Evolutionary conservation across 1,140 invertebrate species (phyloP).

Genomic region (Nylanderia fulva): DNA sequence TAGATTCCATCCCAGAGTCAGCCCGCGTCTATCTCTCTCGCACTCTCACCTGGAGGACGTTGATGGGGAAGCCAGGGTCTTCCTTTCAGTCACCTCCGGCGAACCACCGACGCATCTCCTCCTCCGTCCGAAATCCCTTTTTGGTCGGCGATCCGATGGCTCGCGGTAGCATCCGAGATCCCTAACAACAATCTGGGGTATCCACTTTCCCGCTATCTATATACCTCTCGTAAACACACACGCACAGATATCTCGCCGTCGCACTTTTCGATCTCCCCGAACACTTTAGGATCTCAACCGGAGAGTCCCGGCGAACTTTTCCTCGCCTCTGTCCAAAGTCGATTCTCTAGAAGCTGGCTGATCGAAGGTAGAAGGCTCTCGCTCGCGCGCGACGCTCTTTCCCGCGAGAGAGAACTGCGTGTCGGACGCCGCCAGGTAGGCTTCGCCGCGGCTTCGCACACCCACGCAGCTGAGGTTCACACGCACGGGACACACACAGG

Average conservation of each 20-base stretch:
- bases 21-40: background rate
- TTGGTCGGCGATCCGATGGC: slow-evolving; percentile 13
- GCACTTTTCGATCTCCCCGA: slow-evolving; percentile 40
- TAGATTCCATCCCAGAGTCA: background rate
- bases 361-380: background rate
- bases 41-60: slow-evolving; percentile 61
- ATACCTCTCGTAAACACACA: slow-evolving; percentile 47
- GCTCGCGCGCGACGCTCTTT: background rate
- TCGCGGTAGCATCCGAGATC: slow-evolving; percentile 39
- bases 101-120: slow-evolving; percentile 67
- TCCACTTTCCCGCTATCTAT: background rate
- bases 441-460: slow-evolving; percentile 79
- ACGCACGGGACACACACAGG: slow-evolving; percentile 66
- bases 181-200: no score
- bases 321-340: slow-evolving; percentile 4
- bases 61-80: slow-evolving; percentile 50
- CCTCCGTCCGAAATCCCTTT: slow-evolving; percentile 27
- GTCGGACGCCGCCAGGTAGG: slow-evolving; percentile 85
- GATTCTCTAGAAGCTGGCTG: background rate
- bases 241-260: slow-evolving; percentile 58
- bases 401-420: slow-evolving; percentile 78
- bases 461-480: slow-evolving; percentile 79
- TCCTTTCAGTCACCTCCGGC: slow-evolving; percentile 42
- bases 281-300: no score
- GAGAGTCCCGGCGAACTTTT: no score